Conservation (phyloP, 2,888 invertebrate genomes). For the Cephalotes varians region DNA sequence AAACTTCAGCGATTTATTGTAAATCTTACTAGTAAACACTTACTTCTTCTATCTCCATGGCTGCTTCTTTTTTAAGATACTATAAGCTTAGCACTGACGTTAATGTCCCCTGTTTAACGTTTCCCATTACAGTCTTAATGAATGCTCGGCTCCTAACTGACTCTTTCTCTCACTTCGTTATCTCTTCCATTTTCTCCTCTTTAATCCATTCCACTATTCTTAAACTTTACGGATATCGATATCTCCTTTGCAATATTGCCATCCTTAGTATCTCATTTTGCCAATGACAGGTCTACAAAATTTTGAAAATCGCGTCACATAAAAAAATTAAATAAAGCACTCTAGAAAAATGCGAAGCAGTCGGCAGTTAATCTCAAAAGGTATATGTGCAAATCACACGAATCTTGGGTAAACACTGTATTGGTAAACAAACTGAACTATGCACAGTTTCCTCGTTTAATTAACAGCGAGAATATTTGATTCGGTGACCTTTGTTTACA, state of each 20-base stretch:
- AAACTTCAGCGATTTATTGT: constrained; percentile 23
- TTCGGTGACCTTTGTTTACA: constrained; percentile 52
- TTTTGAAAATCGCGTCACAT: constrained; percentile 35
- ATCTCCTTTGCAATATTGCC: constrained; percentile 38
- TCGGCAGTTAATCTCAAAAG: constrained; percentile 18
- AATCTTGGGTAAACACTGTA: not conserved
- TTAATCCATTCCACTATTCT: constrained; percentile 46
- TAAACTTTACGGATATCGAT: constrained; percentile 66
- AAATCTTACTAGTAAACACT: constrained; percentile 58
- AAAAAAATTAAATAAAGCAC: constrained; percentile 29
- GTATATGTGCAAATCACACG: constrained; percentile 18
- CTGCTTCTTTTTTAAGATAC: constrained; percentile 68
- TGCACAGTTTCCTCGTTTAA: constrained; percentile 51
- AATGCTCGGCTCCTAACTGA: constrained; percentile 71
- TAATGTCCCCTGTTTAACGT: constrained; percentile 80
- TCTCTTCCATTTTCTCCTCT: constrained; percentile 57
- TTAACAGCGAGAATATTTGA: constrained; percentile 53
- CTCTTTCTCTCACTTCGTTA: constrained; percentile 49
- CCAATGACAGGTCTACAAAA: constrained; percentile 47
- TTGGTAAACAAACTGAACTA: constrained; percentile 31
- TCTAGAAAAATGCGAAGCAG: not conserved
- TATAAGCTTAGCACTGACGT: constrained; percentile 72
- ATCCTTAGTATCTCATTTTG: constrained; percentile 72
- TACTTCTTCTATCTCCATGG: constrained; percentile 40
- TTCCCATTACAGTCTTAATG: constrained; percentile 79